phyloP scores from a whole-genome alignment of 2,113 vertebrate genomes.

The Vireo altiloquus region DNA sequence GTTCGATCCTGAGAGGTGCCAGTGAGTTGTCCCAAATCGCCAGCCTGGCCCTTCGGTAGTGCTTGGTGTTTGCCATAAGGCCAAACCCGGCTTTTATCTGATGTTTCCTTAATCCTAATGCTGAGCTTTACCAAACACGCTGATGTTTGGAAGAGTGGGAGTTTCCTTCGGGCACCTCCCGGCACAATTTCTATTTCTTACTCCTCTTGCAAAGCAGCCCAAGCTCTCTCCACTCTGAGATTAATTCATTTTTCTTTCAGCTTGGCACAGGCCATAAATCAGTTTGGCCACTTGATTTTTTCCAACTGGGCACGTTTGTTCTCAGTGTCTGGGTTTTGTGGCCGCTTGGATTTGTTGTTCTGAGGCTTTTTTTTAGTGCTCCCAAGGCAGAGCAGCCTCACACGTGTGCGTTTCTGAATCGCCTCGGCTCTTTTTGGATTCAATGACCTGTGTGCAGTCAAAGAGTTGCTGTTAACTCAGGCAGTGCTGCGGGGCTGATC shows the following conservation, averaged over 20 bases:
- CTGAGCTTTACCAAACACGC: background rate
- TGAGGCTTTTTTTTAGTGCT: background rate
- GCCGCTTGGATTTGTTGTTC: background rate
- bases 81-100: background rate
- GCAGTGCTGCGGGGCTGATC: background rate
- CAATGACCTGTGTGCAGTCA: background rate
- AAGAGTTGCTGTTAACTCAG: background rate
- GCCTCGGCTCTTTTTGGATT: background rate
- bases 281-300: background rate
- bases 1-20: background rate
- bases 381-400: background rate
- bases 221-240: fast-evolving
- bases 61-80: fast-evolving
- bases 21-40: background rate
- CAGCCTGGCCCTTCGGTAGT: fast-evolving
- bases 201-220: background rate
- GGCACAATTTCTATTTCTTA: background rate
- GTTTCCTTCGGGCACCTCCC: background rate
- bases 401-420: fast-evolving
- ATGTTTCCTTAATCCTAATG: background rate
- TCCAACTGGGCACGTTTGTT: background rate
- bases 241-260: background rate
- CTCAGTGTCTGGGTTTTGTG: background rate
- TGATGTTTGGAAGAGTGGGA: background rate
- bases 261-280: background rate